phyloP scores from a whole-genome alignment of 2,888 invertebrate genomes.

The Drosophila barbarae region DNA sequence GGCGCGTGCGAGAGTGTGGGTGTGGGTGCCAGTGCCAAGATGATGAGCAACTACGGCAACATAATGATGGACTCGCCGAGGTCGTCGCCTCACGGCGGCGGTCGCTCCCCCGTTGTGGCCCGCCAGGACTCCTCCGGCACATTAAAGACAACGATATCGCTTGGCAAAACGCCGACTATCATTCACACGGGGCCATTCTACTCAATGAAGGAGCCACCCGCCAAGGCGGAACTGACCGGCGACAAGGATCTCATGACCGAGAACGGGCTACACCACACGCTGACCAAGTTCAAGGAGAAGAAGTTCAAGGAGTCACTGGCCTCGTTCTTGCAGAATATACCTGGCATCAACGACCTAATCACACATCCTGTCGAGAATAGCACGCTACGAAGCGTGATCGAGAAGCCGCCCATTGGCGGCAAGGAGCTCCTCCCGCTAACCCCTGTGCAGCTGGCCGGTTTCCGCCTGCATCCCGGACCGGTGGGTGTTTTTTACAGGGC shows the following conservation, averaged over 20 bases:
- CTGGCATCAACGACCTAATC: conserved; percentile 96
- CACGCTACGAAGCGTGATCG: conserved; percentile 94
- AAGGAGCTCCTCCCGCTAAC: conserved; percentile 93
- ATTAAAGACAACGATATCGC: conserved; percentile 96
- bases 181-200: conserved; percentile 99
- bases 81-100: conserved; percentile 97
- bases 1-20: conserved; percentile 13
- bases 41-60: conserved; percentile 80
- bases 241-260: conserved; percentile 98
- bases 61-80: conserved; percentile 97
- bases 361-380: conserved; percentile 89
- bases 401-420: conserved; percentile 95
- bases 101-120: conserved; percentile 96
- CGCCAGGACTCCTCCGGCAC: conserved; percentile 98
- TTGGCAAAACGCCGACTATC: conserved; percentile 98
- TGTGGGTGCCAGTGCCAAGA: conserved; percentile 47
- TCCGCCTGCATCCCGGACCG: conserved; percentile 96
- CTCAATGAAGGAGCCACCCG: conserved; percentile 97
- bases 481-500: conserved; percentile 48
- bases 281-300: conserved; percentile 98
- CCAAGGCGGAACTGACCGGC: conserved; percentile 95
- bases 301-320: conserved; percentile 96
- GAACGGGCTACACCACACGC: conserved; percentile 97
- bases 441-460: conserved; percentile 93
- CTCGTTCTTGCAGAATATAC: conserved; percentile 95